A percentile compares a stretch with the other conserved stretches of the same genome.
These are phyloP conservation scores for Nibea albiflora DNA, from an alignment of 2,113 vertebrate genomes.

Conservation along the genomic window DNA sequence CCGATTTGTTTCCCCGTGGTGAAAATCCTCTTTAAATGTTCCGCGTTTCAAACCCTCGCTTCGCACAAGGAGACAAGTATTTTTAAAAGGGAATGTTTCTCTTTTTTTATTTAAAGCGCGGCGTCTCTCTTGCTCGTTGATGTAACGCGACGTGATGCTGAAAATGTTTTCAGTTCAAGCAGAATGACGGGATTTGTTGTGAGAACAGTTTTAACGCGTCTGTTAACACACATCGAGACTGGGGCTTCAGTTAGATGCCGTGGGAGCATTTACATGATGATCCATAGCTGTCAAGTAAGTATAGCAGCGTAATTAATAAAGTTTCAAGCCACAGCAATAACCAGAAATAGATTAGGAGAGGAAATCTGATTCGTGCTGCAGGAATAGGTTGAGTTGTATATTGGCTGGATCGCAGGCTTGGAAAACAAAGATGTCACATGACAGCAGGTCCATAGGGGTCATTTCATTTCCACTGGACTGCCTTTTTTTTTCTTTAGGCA, in stretches of 20 bases:
- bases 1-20: constrained; percentile 26
- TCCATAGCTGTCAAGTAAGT: constrained; percentile 23
- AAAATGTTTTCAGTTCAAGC: constrained; percentile 32
- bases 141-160: constrained; percentile 53
- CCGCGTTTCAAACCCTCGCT: constrained; percentile 32
- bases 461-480: constrained; percentile 68
- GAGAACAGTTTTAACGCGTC: constrained; percentile 49
- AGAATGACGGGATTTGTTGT: constrained; percentile 38
- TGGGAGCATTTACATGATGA: constrained; percentile 19
- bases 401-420: constrained; percentile 18
- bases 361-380: constrained; percentile 11
- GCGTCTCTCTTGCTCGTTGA: constrained; percentile 47
- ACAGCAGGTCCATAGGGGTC: constrained; percentile 63
- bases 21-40: constrained; percentile 45
- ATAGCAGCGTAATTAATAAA: neutral
- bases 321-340: constrained; percentile 4
- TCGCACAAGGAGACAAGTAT: constrained; percentile 36
- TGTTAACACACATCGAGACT: constrained; percentile 23
- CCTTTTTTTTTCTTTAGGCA: constrained; percentile 49
- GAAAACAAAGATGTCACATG: constrained; percentile 77
- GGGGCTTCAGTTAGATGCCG: constrained; percentile 21
- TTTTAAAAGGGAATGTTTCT: constrained; percentile 33
- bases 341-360: constrained; percentile 17
- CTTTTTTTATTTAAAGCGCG: constrained; percentile 36
- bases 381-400: constrained; percentile 26